phyloP scores from a whole-genome alignment of 1,140 invertebrate genomes.

The Choristoneura fumiferana region DNA sequence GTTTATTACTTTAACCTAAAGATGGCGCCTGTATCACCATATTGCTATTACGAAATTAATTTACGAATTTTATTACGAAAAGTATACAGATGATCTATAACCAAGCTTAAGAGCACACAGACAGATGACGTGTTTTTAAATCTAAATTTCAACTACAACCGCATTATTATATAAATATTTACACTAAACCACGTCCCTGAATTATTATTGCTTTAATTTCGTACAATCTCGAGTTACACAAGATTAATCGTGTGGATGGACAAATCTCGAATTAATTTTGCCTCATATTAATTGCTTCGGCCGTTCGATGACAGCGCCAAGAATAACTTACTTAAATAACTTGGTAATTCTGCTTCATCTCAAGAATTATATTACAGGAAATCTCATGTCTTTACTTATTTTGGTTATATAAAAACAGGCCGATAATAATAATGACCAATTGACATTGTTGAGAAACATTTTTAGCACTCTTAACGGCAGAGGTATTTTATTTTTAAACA shows the following conservation, averaged over 20 bases:
- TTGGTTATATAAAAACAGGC: too few relatives aligned
- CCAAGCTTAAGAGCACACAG: not conserved
- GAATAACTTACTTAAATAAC: too few relatives aligned
- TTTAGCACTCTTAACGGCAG: too few relatives aligned
- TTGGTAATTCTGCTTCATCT: too few relatives aligned
- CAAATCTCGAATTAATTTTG: too few relatives aligned
- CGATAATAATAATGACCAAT: too few relatives aligned
- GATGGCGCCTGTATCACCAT: not conserved
- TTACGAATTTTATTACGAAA: not conserved
- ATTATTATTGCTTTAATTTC: conserved; percentile 8
- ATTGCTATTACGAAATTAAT: not conserved
- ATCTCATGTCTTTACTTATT: too few relatives aligned
- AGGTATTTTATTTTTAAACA: too few relatives aligned
- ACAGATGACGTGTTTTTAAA: conserved; percentile 11
- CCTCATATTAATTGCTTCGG: too few relatives aligned
- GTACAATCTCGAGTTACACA: not conserved
- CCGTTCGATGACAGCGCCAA: too few relatives aligned
- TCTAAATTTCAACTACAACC: conserved; percentile 18
- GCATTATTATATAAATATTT: conserved; percentile 9
- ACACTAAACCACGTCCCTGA: conserved; percentile 12
- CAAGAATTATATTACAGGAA: too few relatives aligned
- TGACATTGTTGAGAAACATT: too few relatives aligned
- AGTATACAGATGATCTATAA: not conserved
- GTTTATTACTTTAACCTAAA: conserved; percentile 2
- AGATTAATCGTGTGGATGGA: not conserved